Conservation (phyloP, 1,140 invertebrate species). For the Cyclargus thomasi region DNA sequence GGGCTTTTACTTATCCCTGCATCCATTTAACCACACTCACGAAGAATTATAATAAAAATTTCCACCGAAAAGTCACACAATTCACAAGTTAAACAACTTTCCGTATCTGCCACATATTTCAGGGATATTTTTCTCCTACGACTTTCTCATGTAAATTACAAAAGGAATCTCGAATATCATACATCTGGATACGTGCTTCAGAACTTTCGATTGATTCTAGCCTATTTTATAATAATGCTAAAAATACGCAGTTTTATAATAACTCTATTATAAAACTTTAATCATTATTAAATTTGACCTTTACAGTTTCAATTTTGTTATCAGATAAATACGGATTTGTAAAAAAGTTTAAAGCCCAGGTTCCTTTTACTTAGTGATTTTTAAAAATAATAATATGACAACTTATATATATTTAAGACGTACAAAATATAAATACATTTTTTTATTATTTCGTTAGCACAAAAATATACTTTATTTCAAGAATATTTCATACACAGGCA, state of each 20-base stretch:
- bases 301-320: too few relatives aligned
- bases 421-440: too few relatives aligned
- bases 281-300: too few relatives aligned
- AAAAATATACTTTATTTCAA: too few relatives aligned
- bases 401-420: too few relatives aligned
- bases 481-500: background rate
- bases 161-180: background rate
- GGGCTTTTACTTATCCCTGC: background rate
- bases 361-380: too few relatives aligned
- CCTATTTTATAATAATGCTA: background rate
- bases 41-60: slow-evolving; percentile 2
- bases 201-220: background rate
- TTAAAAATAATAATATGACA: too few relatives aligned
- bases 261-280: too few relatives aligned
- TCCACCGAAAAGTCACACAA: slow-evolving; percentile 2
- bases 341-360: too few relatives aligned
- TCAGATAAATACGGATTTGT: too few relatives aligned
- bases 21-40: background rate
- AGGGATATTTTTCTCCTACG: background rate
- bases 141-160: slow-evolving; percentile 7
- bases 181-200: background rate
- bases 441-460: too few relatives aligned
- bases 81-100: slow-evolving; percentile 3
- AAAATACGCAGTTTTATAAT: background rate
- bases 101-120: background rate